Evolutionary conservation across 1,140 invertebrate genomes (phyloP), one percentile per base, ranked within the genome.

Genomic region (Pseudomyrmex gracilis): DNA sequence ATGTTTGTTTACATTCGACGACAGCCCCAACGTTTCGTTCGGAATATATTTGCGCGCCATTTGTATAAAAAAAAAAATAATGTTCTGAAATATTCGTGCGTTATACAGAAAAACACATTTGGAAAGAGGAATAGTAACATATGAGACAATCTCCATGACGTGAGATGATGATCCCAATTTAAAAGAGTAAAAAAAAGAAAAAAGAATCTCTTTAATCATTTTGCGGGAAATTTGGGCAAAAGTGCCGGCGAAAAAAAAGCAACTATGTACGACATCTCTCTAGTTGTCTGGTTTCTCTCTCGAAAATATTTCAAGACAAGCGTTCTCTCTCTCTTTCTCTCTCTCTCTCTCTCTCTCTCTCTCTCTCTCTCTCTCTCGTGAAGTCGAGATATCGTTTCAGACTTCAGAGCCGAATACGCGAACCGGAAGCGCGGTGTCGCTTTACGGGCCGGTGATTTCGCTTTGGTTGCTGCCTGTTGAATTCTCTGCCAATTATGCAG

Each of bases 401-500:
- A 58, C 90, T 90, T 91, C 91, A 91, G 90, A 90, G 87, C 86
- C 85, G 87, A 91, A 90, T 87, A 91, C 87, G 85, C 89, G 92
- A 91, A 92, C 90, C 90, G 91, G 90, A 93, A 93, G 91, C 85
- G 84, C 87, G 87, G 86, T 88, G 90, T 84, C 90, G 89, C 84
- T 89, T 93, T 85, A 93, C 90, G 90, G 90, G 84, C 90, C 87
- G 89, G 77, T 91, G 91, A 91, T 86, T 90, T 68, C 83, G 88
- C 90, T 93, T 92, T 92, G 89, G 89, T 91, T 85, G 87, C 89
- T 90, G 86, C 74, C 87, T 90, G 88, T 90, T 91, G 88, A 92
- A 92, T 92, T 89, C 90, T 90, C 87, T 84, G 86, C 92, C 92
- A 93, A 93, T 93, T 93, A 93, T 93, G 91, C 89, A 90, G 89